A percentile compares a stretch with the other conserved stretches of the same genome.
These are phyloP conservation scores for Pleuronectes platessa DNA, from an alignment of 2,113 vertebrate species.

Conservation along the genomic window DNA sequence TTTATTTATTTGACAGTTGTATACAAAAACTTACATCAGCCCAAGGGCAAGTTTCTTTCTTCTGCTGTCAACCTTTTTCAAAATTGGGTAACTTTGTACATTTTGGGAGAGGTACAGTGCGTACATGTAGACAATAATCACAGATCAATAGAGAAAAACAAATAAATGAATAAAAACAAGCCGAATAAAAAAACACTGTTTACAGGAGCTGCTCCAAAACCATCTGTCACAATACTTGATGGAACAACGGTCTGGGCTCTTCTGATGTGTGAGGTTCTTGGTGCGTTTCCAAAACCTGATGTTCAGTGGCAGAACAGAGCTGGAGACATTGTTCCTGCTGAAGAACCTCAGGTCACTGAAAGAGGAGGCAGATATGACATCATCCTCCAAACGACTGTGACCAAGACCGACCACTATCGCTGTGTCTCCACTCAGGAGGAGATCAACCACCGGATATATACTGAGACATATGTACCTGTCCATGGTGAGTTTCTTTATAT, in stretches of 20 bases:
- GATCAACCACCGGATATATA: background rate
- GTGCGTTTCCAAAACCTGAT: background rate
- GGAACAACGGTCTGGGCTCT: rapidly evolving
- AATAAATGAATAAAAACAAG: too few relatives aligned
- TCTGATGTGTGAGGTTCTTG: background rate
- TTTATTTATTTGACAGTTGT: too few relatives aligned
- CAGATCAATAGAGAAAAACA: too few relatives aligned
- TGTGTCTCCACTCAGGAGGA: background rate
- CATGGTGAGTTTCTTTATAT: background rate
- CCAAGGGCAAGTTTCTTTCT: too few relatives aligned
- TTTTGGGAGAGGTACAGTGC: too few relatives aligned
- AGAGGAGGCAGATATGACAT: background rate
- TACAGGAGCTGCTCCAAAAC: background rate
- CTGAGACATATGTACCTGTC: background rate
- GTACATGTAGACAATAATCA: too few relatives aligned
- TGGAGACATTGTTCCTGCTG: background rate
- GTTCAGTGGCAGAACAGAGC: background rate
- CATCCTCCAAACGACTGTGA: background rate
- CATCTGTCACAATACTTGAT: background rate
- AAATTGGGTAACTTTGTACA: too few relatives aligned
- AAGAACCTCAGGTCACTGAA: background rate
- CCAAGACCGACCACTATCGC: slow-evolving; percentile 7
- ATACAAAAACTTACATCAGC: too few relatives aligned
- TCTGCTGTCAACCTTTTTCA: too few relatives aligned
- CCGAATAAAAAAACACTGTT: too few relatives aligned